Evolutionary conservation across 1,140 invertebrate species (phyloP), one percentile per base, ranked within the genome.

Genomic region (Bemisia tabaci): DNA sequence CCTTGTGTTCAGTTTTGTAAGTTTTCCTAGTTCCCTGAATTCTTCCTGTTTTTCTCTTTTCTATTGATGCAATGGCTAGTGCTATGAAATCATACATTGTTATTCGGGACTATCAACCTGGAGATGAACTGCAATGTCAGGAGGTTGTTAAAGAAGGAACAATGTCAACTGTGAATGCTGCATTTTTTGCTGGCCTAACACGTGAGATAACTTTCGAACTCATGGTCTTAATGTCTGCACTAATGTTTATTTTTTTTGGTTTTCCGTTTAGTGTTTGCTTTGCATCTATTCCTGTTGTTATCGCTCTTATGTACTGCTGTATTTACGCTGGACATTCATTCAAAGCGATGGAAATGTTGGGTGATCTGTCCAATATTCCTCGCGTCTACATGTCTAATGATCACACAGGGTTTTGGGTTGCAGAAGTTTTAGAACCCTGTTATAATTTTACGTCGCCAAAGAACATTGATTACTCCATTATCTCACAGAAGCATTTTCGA

Each of bases 221-320:
- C 0, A 79, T 82, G 71, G 76, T 82, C 33, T 67, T 82, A 11
- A 68, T 76, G 60, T 76, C 80, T 23, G 81, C 81, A 12, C 72
- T 82, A 22, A 77, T 80, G 76, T 82, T 81, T 48, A 81, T 82
- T 24, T 80, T 82, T 64, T 75, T 82, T 65, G 81, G 80, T n/a
- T 70, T 82, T 22, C 80, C 80, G 5, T 75, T 82, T 2, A 75
- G 75, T 0, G 70, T 78, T 69, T 82, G 80, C 61, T 26, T 81
- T 1, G 48, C 75, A 2, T 75, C 79, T 0, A 74, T 83, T 62
- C 82, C 81, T 0, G 66, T 27, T 60, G 77, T 80, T 1, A 72
- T 81, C 22, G 25, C 76, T 22, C 24, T 78, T 2, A 77, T 77
- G 24, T 83, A 82, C 39, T 27, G 77, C 48, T 72, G 68, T 12